These are phyloP conservation scores for Parambassis ranga DNA, from an alignment of 2,797 vertebrate species.

Conservation along the genomic window DNA sequence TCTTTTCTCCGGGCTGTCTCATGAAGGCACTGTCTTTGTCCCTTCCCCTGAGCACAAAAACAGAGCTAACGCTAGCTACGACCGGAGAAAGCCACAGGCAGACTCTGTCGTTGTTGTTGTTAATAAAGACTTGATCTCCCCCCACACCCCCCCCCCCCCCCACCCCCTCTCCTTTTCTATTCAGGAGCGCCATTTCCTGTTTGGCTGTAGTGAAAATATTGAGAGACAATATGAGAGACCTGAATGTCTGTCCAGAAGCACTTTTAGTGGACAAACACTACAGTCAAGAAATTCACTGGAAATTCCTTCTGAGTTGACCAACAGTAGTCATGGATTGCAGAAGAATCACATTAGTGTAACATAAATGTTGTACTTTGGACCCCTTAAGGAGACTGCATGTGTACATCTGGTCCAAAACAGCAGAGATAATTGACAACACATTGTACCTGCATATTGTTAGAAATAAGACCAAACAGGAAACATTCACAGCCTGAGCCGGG, in stretches of 20 bases:
- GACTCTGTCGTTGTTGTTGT: constrained; percentile 55
- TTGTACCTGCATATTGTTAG: constrained; percentile 40
- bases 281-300: constrained; percentile 14
- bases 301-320: constrained; percentile 27
- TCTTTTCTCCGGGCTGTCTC: constrained; percentile 74
- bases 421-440: constrained; percentile 46
- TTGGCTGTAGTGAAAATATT: constrained; percentile 57
- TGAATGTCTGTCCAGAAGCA: constrained; percentile 44
- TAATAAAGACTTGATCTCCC: constrained; percentile 54
- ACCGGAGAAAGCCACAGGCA: constrained; percentile 46
- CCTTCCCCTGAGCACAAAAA: constrained; percentile 42
- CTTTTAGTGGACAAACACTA: constrained; percentile 8
- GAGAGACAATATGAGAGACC: constrained; percentile 43
- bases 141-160: not conserved
- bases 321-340: constrained; percentile 42
- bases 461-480: constrained; percentile 44
- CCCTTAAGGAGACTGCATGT: constrained; percentile 15
- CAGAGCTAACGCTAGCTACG: constrained; percentile 47
- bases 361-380: constrained; percentile 46
- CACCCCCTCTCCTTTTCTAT: constrained; percentile 20
- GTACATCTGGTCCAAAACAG: constrained; percentile 31
- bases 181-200: constrained; percentile 67
- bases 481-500: constrained; percentile 15
- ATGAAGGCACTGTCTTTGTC: constrained; percentile 82
- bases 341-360: constrained; percentile 42